Evolutionary conservation across 2,888 invertebrate genomes (phyloP), one percentile per base, ranked within the genome.

Genomic region (Sipha maydis): DNA sequence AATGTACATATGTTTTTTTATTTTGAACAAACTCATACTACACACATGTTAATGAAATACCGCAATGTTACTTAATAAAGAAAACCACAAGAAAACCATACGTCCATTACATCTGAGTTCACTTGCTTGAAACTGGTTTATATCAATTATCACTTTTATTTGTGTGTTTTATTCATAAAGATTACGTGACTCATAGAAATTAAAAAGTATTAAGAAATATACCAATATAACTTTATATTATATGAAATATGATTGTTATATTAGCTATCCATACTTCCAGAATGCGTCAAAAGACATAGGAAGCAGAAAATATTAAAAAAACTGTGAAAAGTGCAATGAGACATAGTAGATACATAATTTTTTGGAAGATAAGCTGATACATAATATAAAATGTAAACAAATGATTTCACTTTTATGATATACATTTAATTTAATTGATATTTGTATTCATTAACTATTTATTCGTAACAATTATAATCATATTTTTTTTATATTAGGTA

Each of bases 101-200:
- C 94, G 94, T 90, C 92, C 93, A 3, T 92, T 93, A 84, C 93
- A 19, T 93, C 93, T 3, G 94, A 94, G 90, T 94, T 94, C 91
- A 93, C 93, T 11, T 94, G 94, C 89, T 91, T 93, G 76, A 93
- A 94, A 90, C 93, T 48, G 93, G 92, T 41, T 94, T 94, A 90
- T 92, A 92, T 89, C 92, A 91, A 71, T 83, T 90, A 11, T 89
- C 89, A 48, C 91, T 92, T 41, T 93, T 93, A n/a, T 91, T 94
- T 48, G 93, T 94, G 93, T 94, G 94, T 90, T 93, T 93, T 91
- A 92, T 94, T 56, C 94, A 93, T 91, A 93, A 93, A 90, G 94
- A 94, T 90, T 94, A 94, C 90, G 93, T 93, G 3, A 91, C 93
- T 67, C 94, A 94, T 90, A 93, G 93, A 90, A 92, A 92, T 89